Conservation (phyloP, 2,113 vertebrate species). For the Podarcis muralis region DNA sequence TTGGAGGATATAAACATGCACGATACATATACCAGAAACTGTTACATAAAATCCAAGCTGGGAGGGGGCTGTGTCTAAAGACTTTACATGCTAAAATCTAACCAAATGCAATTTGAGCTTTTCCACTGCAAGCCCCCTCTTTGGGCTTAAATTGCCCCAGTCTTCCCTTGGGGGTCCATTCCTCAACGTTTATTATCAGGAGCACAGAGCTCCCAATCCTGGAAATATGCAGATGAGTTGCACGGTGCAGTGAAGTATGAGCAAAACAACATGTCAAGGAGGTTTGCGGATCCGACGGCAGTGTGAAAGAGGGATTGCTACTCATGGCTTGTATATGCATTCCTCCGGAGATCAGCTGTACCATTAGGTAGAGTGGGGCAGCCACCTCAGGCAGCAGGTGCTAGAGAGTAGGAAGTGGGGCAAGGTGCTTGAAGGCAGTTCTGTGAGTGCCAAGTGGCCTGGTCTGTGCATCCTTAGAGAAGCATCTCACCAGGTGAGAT, state of each 20-base stretch:
- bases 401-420: too few species aligned
- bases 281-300: background rate
- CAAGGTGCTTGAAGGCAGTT: too few species aligned
- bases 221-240: too few species aligned
- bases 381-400: too few species aligned
- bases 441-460: too few species aligned
- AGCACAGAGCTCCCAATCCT: background rate
- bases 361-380: too few species aligned
- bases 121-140: background rate
- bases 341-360: too few species aligned
- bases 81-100: background rate
- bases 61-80: background rate
- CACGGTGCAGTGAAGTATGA: background rate
- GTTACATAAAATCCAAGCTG: background rate
- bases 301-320: background rate
- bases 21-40: background rate
- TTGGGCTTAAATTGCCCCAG: background rate
- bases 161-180: background rate
- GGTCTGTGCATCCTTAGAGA: too few species aligned
- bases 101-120: background rate
- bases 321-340: background rate
- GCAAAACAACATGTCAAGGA: background rate
- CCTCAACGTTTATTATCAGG: background rate
- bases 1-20: background rate
- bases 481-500: too few species aligned